Evolutionary conservation across 2,797 vertebrate species (phyloP).

Genomic region (Glyptemys insculpta): DNA sequence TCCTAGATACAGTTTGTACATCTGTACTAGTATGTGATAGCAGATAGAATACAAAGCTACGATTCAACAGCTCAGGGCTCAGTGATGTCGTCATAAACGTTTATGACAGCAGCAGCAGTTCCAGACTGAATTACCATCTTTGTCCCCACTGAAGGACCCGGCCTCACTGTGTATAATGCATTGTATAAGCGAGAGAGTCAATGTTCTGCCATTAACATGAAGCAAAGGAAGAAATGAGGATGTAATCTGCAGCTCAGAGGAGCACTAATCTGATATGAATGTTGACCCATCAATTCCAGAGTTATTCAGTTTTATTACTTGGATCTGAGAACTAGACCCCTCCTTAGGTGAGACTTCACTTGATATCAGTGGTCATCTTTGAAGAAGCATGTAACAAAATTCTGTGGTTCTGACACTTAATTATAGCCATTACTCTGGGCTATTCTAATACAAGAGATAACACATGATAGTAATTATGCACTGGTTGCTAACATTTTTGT

Average conservation of each 20-base stretch:
- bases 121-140: slow-evolving; percentile 76
- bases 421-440: slow-evolving; percentile 17
- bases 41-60: slow-evolving; percentile 72
- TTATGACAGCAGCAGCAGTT: slow-evolving; percentile 69
- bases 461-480: neutral
- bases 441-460: neutral
- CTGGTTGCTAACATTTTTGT: neutral
- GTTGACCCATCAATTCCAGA: neutral
- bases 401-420: neutral
- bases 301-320: neutral
- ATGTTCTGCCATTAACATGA: slow-evolving; percentile 33
- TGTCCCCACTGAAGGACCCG: slow-evolving; percentile 65
- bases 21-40: slow-evolving; percentile 29
- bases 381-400: neutral
- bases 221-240: neutral
- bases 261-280: neutral
- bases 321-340: neutral
- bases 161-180: slow-evolving; percentile 26
- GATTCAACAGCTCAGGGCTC: slow-evolving; percentile 63
- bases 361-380: neutral
- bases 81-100: slow-evolving; percentile 66
- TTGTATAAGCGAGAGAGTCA: slow-evolving; percentile 39
- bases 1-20: neutral
- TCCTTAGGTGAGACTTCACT: neutral
- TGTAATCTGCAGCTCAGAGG: slow-evolving; percentile 45